Percentiles rank a stretch among this genome's conserved stretches.
Conservation (phyloP, 1,140 invertebrate species). For the Antheraea pernyi region DNA sequence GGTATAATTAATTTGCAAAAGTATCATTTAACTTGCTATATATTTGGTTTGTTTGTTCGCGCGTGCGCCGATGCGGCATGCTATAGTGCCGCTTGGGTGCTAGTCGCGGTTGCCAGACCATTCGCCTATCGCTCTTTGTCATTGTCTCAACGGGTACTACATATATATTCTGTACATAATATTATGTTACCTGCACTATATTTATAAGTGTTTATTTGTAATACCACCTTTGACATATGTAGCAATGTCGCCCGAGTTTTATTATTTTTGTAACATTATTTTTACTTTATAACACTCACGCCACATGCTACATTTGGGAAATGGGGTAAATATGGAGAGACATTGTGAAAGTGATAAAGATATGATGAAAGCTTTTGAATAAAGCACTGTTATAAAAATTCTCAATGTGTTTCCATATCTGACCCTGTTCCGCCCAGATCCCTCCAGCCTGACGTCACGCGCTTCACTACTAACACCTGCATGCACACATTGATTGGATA, state of each 20-base stretch:
- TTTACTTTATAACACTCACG: conserved; percentile 68
- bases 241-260: conserved; percentile 75
- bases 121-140: conserved; percentile 70
- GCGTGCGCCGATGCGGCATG: conserved; percentile 20
- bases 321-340: conserved; percentile 82
- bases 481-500: conserved; percentile 11
- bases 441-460: conserved; percentile 6
- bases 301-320: conserved; percentile 80
- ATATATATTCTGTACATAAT: conserved; percentile 67
- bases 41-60: conserved; percentile 46
- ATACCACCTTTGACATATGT: conserved; percentile 81
- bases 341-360: conserved; percentile 81
- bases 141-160: conserved; percentile 73
- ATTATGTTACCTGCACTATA: conserved; percentile 73
- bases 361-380: conserved; percentile 81
- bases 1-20: conserved; percentile 55
- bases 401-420: conserved; percentile 83
- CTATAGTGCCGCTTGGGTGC: conserved; percentile 20
- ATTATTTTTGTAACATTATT: conserved; percentile 67
- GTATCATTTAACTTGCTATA: conserved; percentile 58
- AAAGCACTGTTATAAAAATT: conserved; percentile 82
- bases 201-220: conserved; percentile 80
- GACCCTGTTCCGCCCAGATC: conserved; percentile 48
- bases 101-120: conserved; percentile 43
- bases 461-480: conserved; percentile 14